Conservation (phyloP, 2,888 invertebrate genomes). For the Frankliniella fusca region DNA sequence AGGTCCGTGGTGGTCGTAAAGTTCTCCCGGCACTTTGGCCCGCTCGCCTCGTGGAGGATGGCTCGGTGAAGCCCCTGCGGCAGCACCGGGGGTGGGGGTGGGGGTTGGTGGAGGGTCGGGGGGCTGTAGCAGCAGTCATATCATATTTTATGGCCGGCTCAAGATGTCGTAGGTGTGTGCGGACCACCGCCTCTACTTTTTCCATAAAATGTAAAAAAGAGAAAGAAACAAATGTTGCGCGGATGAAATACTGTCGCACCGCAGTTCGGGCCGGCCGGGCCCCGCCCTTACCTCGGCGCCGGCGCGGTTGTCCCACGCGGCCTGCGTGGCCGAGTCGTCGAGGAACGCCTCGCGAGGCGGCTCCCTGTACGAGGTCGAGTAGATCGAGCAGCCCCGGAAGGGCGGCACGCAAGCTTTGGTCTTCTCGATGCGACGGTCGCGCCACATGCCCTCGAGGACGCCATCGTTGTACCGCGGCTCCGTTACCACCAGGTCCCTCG, state of each 20-base stretch:
- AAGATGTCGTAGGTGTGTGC: no score
- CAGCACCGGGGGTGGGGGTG: not conserved
- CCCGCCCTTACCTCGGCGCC: not conserved
- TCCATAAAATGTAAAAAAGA: no score
- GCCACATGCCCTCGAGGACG: slow-evolving; percentile 21
- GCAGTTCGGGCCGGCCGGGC: not conserved
- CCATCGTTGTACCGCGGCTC: slow-evolving; percentile 9
- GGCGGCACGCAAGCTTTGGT: not conserved
- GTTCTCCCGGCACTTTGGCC: slow-evolving; percentile 17
- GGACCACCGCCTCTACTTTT: no score
- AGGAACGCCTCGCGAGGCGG: not conserved
- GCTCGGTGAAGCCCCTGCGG: not conserved
- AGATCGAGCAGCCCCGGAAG: slow-evolving; percentile 18
- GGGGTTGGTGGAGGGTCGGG: not conserved
- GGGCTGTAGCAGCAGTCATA: not conserved
- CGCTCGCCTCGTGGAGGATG: slow-evolving; percentile 12
- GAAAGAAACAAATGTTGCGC: no score
- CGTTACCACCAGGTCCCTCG: slow-evolving; percentile 14
- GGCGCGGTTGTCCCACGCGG: slow-evolving; percentile 6
- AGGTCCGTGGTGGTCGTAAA: slow-evolving; percentile 20
- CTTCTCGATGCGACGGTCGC: slow-evolving; percentile 17
- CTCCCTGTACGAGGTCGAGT: slow-evolving; percentile 1
- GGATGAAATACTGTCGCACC: no score
- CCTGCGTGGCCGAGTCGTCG: not conserved
- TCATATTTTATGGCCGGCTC: no score